Conservation (phyloP, 2,113 vertebrate genomes). For the Burhinus bistriatus region DNA sequence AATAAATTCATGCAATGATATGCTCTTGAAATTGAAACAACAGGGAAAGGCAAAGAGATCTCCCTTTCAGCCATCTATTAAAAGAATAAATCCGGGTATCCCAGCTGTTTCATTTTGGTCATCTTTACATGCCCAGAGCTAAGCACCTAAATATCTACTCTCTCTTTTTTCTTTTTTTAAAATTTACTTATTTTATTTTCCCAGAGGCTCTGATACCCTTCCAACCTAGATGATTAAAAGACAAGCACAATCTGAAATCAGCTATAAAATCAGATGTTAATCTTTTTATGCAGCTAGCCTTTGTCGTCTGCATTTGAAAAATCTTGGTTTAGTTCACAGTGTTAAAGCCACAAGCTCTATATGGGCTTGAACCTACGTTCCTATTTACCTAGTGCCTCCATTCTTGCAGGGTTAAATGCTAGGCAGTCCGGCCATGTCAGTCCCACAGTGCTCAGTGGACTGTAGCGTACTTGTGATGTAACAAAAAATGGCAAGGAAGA, state of each 20-base stretch:
- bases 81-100: background rate
- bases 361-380: background rate
- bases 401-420: background rate
- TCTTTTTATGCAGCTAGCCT: background rate
- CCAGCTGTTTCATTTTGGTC: background rate
- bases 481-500: background rate
- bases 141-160: background rate
- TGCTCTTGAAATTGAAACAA: background rate
- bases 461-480: background rate
- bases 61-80: background rate
- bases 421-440: background rate
- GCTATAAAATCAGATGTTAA: background rate
- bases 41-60: background rate
- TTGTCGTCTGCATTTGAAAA: background rate
- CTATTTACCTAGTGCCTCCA: background rate
- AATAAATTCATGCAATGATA: background rate
- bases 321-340: background rate
- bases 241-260: background rate
- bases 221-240: background rate
- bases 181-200: background rate
- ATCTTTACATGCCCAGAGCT: background rate
- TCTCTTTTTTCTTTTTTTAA: background rate
- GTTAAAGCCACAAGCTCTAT: background rate
- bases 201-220: background rate
- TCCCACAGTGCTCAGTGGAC: background rate